Percentiles rank a stretch among this genome's conserved stretches.
Conservation (phyloP, 1,140 invertebrate genomes). For the Nymphalis io region DNA sequence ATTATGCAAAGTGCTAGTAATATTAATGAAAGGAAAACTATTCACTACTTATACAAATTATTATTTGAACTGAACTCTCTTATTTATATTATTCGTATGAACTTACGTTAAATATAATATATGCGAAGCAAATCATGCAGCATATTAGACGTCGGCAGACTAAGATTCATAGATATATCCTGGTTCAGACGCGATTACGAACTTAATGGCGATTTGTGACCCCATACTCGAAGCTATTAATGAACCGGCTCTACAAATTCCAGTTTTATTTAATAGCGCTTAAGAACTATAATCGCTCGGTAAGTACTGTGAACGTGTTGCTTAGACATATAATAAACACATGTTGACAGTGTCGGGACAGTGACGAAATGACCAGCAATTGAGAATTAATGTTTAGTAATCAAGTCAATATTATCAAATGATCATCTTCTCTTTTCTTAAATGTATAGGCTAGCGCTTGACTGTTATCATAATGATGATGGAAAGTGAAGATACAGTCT, state of each 20-base stretch:
- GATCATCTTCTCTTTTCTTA: too few species aligned
- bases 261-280: background rate
- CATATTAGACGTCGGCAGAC: conserved; percentile 7
- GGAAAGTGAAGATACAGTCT: too few species aligned
- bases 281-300: conserved; percentile 19
- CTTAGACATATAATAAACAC: conserved; percentile 22
- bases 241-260: background rate
- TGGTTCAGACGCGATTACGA: conserved; percentile 16
- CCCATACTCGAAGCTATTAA: conserved; percentile 20
- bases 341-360: conserved; percentile 25
- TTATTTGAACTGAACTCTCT: too few species aligned
- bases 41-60: too few species aligned
- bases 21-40: too few species aligned
- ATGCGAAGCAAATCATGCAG: background rate
- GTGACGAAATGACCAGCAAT: conserved; percentile 23
- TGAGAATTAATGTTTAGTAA: conserved; percentile 21
- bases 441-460: too few species aligned
- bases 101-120: background rate
- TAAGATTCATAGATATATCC: conserved; percentile 20
- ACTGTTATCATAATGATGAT: too few species aligned
- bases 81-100: too few species aligned
- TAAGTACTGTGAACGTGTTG: conserved; percentile 1
- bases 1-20: too few species aligned
- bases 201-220: conserved; percentile 28
- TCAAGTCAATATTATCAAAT: conserved; percentile 14